Evolutionary conservation across 2,797 vertebrate genomes (phyloP), one percentile per base, ranked within the genome.

Genomic region (Steatocranus sp.): DNA sequence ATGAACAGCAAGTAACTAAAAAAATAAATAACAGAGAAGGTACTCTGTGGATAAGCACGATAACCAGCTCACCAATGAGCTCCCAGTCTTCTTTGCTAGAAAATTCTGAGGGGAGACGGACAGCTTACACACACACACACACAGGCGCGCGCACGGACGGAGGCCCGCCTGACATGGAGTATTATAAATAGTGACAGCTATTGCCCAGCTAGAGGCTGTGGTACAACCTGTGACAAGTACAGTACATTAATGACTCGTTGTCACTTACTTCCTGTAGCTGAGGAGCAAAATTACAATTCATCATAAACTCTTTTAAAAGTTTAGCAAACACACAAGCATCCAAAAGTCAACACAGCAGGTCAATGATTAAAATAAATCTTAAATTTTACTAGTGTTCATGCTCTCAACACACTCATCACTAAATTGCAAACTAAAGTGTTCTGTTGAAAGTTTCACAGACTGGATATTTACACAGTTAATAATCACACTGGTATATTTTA

Each of bases 181-280:
- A 77, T 85, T 92, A 93, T 90, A 93, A 94, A 95, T 89, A 94
- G 89, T 81, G 78, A 86, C 83, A 81, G 73, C 84, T 86, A 86
- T 74, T 84, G 82, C 56, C 68, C 53, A 81, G 58, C 66, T 41
- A 82, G 73, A 46, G 46, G 75, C 32, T 75, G 78, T 46, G 79
- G 73, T 76, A 66, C 38, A 81, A 76, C 49, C 49, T 23, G 6
- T 75, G 50, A 79, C 36, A 58, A 68, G 53, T 43, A 49, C 5
- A 74, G 76, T 53, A n/a, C 1, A 3, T 11, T n/a, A 25, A 76
- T 11, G 54, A 63, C 54, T 83, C 78, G 75, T 27, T 78, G 20
- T 77, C 10, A 32, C 27, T 8, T 49, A 43, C 7, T 63, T 61
- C 25, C 9, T 66, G 34, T 53, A 58, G n/a, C 34, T 76, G 11